These are phyloP conservation scores for Drosophila eohydei DNA, from an alignment of 2,888 invertebrate genomes.

Conservation along the genomic window DNA sequence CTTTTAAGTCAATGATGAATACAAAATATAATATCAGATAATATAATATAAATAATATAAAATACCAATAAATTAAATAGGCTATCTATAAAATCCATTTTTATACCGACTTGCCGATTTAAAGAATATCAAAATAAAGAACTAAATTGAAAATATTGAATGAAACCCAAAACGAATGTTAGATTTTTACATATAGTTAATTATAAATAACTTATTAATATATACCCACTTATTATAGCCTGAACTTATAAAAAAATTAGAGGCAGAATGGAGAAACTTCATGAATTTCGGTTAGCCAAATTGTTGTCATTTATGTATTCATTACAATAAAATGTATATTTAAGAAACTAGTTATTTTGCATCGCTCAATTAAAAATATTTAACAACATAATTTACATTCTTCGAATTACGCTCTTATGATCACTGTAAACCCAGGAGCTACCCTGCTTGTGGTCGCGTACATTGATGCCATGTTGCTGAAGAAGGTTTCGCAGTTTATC, in stretches of 20 bases:
- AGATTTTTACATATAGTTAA: not conserved
- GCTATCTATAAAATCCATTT: not conserved
- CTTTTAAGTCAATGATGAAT: not conserved
- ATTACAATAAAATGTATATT: not conserved
- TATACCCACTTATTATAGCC: no score
- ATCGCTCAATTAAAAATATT: not conserved
- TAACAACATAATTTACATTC: not conserved
- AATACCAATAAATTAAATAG: not conserved
- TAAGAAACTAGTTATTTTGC: no score
- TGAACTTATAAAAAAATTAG: no score
- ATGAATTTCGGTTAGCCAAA: not conserved
- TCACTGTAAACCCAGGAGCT: slow-evolving; percentile 86
- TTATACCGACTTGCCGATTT: not conserved
- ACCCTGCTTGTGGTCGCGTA: slow-evolving; percentile 89
- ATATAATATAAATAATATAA: no score
- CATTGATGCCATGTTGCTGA: slow-evolving; percentile 87
- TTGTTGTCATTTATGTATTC: not conserved
- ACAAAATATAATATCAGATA: not conserved
- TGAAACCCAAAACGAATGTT: not conserved
- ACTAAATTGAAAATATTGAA: not conserved
- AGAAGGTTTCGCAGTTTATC: slow-evolving; percentile 89
- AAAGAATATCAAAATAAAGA: not conserved
- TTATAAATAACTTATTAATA: no score
- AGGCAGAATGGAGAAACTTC: not conserved
- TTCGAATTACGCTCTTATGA: slow-evolving; percentile 30